Base-by-base conservation (phyloP, 1,140 invertebrate genomes). In the Cotesia chilonis region DNA sequence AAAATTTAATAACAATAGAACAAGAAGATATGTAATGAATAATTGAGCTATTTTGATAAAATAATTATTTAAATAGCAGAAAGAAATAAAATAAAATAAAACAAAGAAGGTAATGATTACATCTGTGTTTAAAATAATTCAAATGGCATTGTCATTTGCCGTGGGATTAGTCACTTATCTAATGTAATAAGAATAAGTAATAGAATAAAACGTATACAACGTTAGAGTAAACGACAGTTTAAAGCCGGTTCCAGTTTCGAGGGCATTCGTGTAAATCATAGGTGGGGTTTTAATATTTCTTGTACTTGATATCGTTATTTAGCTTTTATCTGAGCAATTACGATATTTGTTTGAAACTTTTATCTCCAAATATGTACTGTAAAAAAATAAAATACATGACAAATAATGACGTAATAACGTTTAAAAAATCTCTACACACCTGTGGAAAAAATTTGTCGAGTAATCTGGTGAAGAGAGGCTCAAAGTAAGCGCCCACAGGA, bases 161-260 rank as follows among this genome's bases (percentile, higher is more conserved):
- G 36, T 52, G 17, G 60, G 35, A 63, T 63, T 63, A 36, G 60
- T 63, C 60, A 63, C 60, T 37, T 37, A 10, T 47, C 41, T 47
- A 47, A 47, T 47, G 41, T 47, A 47, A 47, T 47, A 47, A 9
- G 6, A 47, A 10, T 47, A 10, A 9, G 41, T 10, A 47, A 41
- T 41, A 9, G 5, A 41, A 47, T 47, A 10, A 9, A 41, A 47
- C 6, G 41, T 28, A 28, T 28, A 28, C 17, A 17, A 17, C 3
- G 28, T 47, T 9, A 47, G 41, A 47, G 41, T 38, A 17, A 47
- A 70, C 60, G 68, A 59, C 66, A 55, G 63, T 54, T 54, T 67
- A 66, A 72, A 72, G 70, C 70, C 70, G 64, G 70, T 72, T 72
- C 20, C 63, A 41, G 67, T 67, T 67, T 72, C 70, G 70, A 72